Base-by-base conservation (phyloP, 2,797 vertebrate species). In the Podarcis lilfordi region DNA sequence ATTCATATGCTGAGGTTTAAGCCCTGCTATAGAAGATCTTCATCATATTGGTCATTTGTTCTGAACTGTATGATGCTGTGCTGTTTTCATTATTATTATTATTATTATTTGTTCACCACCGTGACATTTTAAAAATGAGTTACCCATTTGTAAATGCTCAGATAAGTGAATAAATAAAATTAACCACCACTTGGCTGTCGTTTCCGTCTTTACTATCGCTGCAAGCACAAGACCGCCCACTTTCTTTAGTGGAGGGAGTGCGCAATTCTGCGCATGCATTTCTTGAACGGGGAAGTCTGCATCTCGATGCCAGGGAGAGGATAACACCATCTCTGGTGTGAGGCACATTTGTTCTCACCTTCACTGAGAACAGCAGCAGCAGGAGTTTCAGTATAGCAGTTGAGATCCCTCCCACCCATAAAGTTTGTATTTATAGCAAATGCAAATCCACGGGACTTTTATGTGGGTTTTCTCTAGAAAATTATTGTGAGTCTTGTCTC, bases 301-400 rank as follows among this genome's bases (percentile, higher is more conserved):
- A 27, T 37, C 6, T 59, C 11, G 8, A 23, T 43, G 37, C 6
- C 59, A 74, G 13, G 10, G 59, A 15, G 59, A 8, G 59, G 69
- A 37, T 21, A 23, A 55, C n/a, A 35, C 5, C 10, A 45, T 35
- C 69, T 84, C 69, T 55, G 43, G 68, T 55, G 19, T 5, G 25
- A 43, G 13, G 17, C 40, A 43, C 82, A 84, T 74, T n/a, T 84
- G 82, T 55, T 84, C 69, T 84, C 82, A 84, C 82, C 45, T 74
- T 84, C 69, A 74, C 23, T 35, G 55, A 27, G 15, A 50, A 40
- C 66, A 83, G 29, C 45, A 50, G n/a, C 21, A 55, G 17, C 5
- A 64, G 61, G 61, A 64, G 32, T 84, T 72, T 37, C 43, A 72
- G 45, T n/a, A 55, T 15, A 84, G 45, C 45, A 35, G 27, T 5